Conservation (phyloP, 2,797 vertebrate genomes). For the Paguma larvata region DNA sequence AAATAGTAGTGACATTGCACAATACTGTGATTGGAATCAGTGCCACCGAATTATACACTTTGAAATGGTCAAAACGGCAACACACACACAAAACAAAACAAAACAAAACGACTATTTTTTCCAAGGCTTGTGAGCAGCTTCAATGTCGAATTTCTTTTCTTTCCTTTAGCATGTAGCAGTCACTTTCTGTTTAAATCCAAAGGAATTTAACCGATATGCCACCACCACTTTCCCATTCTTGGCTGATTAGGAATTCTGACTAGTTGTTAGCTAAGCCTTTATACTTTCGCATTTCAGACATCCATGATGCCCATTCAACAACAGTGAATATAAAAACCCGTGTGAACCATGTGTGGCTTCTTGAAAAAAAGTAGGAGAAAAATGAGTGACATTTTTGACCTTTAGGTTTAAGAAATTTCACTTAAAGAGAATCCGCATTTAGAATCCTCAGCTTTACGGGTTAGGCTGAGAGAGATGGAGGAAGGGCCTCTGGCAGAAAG, state of each 20-base stretch:
- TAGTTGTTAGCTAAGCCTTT: background rate
- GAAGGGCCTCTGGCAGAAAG: background rate
- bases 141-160: background rate
- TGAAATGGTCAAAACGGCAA: background rate
- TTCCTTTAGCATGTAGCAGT: background rate
- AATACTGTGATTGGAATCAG: background rate
- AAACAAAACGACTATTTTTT: background rate
- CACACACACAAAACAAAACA: background rate
- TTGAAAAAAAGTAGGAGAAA: background rate
- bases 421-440: background rate
- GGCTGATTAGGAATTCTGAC: background rate
- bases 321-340: background rate
- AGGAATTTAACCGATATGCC: background rate
- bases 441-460: background rate
- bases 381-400: background rate
- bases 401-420: background rate
- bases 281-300: background rate
- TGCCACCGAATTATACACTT: background rate
- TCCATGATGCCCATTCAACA: background rate
- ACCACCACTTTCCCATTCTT: background rate
- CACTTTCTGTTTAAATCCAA: background rate
- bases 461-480: background rate
- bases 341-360: background rate
- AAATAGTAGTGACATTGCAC: background rate
- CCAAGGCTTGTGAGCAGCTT: background rate